Conservation (phyloP, 2,888 invertebrate genomes). For the Lithophane socia region DNA sequence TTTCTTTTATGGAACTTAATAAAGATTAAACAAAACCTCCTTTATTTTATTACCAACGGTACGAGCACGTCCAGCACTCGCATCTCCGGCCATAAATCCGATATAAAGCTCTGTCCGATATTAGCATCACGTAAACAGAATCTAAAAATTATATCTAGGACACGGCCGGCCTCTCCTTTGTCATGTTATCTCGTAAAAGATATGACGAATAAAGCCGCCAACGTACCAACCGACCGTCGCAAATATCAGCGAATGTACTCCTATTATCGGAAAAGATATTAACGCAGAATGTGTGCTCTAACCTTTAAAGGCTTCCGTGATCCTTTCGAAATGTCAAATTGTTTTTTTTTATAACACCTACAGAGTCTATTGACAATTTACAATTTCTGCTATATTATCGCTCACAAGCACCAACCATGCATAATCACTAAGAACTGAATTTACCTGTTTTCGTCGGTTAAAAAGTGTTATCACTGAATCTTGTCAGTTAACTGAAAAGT, state of each 20-base stretch:
- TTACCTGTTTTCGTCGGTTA: neutral
- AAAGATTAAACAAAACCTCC: neutral
- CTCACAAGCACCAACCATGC: neutral
- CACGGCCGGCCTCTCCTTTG: slow-evolving; percentile 39
- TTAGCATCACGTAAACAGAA: slow-evolving; percentile 60
- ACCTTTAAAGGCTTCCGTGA: slow-evolving; percentile 36
- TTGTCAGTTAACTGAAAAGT: slow-evolving; percentile 1
- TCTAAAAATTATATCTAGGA: slow-evolving; percentile 48
- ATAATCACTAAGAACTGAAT: neutral
- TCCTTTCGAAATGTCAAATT: slow-evolving; percentile 36
- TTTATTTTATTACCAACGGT: slow-evolving; percentile 16
- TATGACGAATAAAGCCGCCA: slow-evolving; percentile 43
- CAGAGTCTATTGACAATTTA: neutral
- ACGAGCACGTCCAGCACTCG: neutral
- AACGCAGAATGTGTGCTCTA: slow-evolving; percentile 45
- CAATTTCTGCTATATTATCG: neutral
- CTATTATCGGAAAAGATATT: slow-evolving; percentile 60
- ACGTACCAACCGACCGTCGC: slow-evolving; percentile 20
- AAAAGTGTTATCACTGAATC: neutral
- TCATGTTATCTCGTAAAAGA: slow-evolving; percentile 51
- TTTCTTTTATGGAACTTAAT: neutral
- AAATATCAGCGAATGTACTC: slow-evolving; percentile 17
- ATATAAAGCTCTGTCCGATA: slow-evolving; percentile 46
- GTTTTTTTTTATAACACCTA: slow-evolving; percentile 23
- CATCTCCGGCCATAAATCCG: slow-evolving; percentile 38